phyloP scores from a whole-genome alignment of 1,140 invertebrate genomes.

The Hypothenemus hampei region DNA sequence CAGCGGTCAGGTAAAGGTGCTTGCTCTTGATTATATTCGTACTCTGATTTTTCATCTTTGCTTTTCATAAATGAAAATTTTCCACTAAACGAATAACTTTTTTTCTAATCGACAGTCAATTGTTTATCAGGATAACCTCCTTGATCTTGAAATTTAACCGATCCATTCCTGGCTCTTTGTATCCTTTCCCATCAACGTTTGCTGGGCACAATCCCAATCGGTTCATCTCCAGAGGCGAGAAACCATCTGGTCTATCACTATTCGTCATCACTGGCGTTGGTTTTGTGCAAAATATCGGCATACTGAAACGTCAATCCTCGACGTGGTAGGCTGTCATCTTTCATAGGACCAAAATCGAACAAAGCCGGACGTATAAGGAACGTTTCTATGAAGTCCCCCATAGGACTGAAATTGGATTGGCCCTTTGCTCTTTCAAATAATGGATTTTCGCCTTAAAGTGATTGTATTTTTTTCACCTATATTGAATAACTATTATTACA shows the following conservation, averaged over 20 bases:
- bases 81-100: constrained; percentile 95
- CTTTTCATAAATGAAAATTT: constrained; percentile 99
- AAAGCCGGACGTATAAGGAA: constrained; percentile 88
- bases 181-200: constrained; percentile 91
- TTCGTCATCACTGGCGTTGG: constrained; percentile 98
- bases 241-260: constrained; percentile 95
- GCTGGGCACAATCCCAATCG: constrained; percentile 82
- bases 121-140: constrained; percentile 66
- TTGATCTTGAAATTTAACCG: constrained; percentile 95
- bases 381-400: constrained; percentile 88
- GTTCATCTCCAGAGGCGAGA: constrained; percentile 62
- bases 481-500: constrained; percentile 89
- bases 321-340: constrained; percentile 94
- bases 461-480: constrained; percentile 96
- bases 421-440: constrained; percentile 89
- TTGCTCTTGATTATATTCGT: constrained; percentile 93
- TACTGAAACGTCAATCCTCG: constrained; percentile 92
- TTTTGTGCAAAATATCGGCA: constrained; percentile 97
- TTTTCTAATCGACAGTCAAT: constrained; percentile 91
- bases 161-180: constrained; percentile 91
- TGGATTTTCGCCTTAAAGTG: constrained; percentile 98
- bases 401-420: constrained; percentile 62
- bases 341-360: constrained; percentile 97
- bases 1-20: constrained; percentile 39
- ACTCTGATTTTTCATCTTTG: constrained; percentile 96